These are phyloP conservation scores for Coregonus ussuriensis DNA, from an alignment of 2,797 vertebrate genomes.

Conservation along the genomic window DNA sequence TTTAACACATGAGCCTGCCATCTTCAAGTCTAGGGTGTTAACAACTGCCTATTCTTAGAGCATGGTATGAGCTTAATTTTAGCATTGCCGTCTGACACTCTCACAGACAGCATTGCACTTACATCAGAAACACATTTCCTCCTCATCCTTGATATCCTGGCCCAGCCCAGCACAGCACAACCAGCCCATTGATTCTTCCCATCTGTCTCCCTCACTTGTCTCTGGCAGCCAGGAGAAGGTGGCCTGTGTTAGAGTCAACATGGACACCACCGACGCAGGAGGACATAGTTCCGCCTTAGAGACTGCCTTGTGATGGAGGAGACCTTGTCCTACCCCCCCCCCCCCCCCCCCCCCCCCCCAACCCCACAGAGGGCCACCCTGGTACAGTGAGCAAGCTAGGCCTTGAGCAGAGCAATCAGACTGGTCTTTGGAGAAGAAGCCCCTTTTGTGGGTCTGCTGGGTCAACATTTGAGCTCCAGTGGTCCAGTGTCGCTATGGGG, in stretches of 20 bases:
- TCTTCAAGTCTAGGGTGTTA: constrained; percentile 6
- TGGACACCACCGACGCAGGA: constrained; percentile 80
- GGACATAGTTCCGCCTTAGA: constrained; percentile 80
- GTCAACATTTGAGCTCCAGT: constrained; percentile 9
- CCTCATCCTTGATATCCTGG: background rate
- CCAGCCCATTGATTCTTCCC: background rate
- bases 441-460: background rate
- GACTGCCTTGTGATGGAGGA: constrained; percentile 84
- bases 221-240: constrained; percentile 87
- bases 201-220: background rate
- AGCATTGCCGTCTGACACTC: constrained; percentile 2
- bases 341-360: background rate
- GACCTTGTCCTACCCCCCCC: constrained; percentile 9
- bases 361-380: constrained; percentile 20
- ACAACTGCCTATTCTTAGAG: constrained; percentile 1
- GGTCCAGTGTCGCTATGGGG: background rate
- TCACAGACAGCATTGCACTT: constrained; percentile 15
- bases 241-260: constrained; percentile 85
- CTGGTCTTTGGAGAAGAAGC: background rate
- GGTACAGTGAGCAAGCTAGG: constrained; percentile 11
- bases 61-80: constrained; percentile 5
- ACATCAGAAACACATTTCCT: background rate
- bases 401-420: constrained; percentile 38
- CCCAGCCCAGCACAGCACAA: background rate
- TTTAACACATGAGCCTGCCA: constrained; percentile 14